Evolutionary conservation across 2,888 invertebrate species (phyloP).

Genomic region (Leptogaster cylindrica): DNA sequence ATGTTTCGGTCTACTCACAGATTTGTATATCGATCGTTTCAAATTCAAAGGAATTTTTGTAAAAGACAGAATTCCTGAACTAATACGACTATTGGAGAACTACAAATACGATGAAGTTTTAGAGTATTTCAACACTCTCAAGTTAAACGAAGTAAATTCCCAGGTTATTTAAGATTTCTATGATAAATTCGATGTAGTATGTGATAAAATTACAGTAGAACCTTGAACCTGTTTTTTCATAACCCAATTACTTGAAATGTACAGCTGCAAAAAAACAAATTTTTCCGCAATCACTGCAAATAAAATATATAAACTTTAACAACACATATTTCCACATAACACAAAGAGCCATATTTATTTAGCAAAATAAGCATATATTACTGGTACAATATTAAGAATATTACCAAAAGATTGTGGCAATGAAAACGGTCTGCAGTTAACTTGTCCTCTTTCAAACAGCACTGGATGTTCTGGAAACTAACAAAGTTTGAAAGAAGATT

Average conservation of each 20-base stretch:
- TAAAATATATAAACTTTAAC: too few species aligned
- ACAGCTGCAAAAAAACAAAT: too few species aligned
- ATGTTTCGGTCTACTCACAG: constrained; percentile 50
- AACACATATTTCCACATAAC: constrained; percentile 21
- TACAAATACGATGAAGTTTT: constrained; percentile 48
- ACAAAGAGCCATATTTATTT: constrained; percentile 25
- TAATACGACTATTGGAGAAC: constrained; percentile 49
- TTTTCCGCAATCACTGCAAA: too few species aligned
- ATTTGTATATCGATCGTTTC: constrained; percentile 52
- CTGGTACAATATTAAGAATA: constrained; percentile 13
- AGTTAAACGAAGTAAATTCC: constrained; percentile 40
- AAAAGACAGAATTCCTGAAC: constrained; percentile 48
- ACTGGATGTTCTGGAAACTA: background rate
- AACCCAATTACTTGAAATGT: too few species aligned
- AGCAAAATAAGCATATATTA: constrained; percentile 31
- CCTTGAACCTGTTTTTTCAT: too few species aligned
- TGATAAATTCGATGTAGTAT: too few species aligned
- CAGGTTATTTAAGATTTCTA: constrained; percentile 41
- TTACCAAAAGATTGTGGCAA: constrained; percentile 10
- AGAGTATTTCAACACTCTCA: constrained; percentile 44
- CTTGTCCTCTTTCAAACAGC: constrained; percentile 19
- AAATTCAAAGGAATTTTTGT: constrained; percentile 52
- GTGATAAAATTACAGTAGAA: too few species aligned
- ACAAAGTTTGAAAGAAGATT: constrained; percentile 17
- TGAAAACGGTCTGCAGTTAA: constrained; percentile 9